These are phyloP conservation scores for Carcinoscorpius rotundicauda DNA, from an alignment of 1,140 invertebrate species.

Conservation along the genomic window DNA sequence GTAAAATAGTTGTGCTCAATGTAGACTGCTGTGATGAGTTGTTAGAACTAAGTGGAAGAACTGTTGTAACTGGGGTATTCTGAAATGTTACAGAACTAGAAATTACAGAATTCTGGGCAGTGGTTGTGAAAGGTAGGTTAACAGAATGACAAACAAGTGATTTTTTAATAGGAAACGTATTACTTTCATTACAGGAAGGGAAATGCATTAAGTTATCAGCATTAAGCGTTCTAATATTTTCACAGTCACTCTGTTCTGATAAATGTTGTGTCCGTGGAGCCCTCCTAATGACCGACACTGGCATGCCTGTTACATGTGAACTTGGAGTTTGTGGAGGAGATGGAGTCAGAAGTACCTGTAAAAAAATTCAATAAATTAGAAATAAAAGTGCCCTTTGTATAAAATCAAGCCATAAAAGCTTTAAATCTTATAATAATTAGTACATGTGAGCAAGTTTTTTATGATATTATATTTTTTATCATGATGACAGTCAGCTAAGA, in stretches of 20 bases:
- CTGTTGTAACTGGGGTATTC: slow-evolving; percentile 18
- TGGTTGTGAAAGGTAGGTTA: background rate
- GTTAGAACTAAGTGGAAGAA: slow-evolving; percentile 6
- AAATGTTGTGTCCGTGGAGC: slow-evolving; percentile 35
- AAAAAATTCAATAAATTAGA: background rate
- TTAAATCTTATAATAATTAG: no score
- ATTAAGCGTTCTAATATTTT: slow-evolving; percentile 45
- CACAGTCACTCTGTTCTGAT: background rate
- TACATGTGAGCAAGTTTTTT: no score
- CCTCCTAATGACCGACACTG: slow-evolving; percentile 62
- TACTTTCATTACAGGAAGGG: background rate
- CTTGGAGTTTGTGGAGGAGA: slow-evolving; percentile 38
- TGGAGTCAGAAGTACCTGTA: slow-evolving; percentile 35
- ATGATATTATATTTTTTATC: no score
- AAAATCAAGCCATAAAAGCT: no score
- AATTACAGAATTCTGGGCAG: slow-evolving; percentile 3
- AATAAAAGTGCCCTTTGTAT: no score
- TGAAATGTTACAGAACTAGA: slow-evolving; percentile 24
- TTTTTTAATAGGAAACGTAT: background rate
- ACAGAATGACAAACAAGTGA: background rate
- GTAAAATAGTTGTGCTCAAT: slow-evolving; percentile 18
- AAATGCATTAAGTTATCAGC: slow-evolving; percentile 44
- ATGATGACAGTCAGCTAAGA: no score
- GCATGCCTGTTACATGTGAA: slow-evolving; percentile 31
- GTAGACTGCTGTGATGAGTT: slow-evolving; percentile 20